Evolutionary conservation across 1,140 invertebrate genomes (phyloP), one percentile per base, ranked within the genome.

Genomic region (Panagrolaimus sp.): DNA sequence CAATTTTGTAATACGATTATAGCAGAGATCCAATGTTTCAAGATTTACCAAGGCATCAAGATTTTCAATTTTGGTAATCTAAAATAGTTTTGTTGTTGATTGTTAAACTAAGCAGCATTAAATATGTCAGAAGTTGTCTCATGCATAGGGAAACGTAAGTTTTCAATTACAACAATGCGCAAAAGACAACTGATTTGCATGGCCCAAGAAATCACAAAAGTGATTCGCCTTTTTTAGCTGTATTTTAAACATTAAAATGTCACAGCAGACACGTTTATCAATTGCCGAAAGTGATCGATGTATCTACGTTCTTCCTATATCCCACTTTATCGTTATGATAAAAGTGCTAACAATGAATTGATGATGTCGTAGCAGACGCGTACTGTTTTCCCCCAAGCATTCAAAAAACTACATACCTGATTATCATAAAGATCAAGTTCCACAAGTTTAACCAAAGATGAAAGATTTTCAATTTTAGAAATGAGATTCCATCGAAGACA

Each of bases 391-490:
- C 11, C 65, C 11, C 13, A 14, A 14, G 4, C 16, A 46, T n/a
- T n/a, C 14, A 67, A 66, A 31, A 25, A 11, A 27, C 9, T 1
- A 5, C 75, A 11, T 57, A 96, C 92, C 85, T 94, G 92, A 86
- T 97, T 99, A 84, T 98, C 96, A 84, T 97, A 95, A 0, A 98
- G 86, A 78, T 98, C 95, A 64, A 98, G 83, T 81, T 96, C 92
- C 57, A 87, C 87, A 0, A 96, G 84, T 8, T 79, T 78, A 20
- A 88, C 91, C 44, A 81, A 27, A 27, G 63, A 42, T 14, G 61
- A 45, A 25, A 79, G 65, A 64, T 74, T 74, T 38, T 79, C 79
- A 57, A 79, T 79, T 45, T 75, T 72, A 42, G 72, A 72, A n/a
- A 79, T 62, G 43, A 78, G 57, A 72, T 79, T 79, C 75, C 78